phyloP scores from a whole-genome alignment of 2,797 vertebrate genomes.

The Echiichthys vipera region DNA sequence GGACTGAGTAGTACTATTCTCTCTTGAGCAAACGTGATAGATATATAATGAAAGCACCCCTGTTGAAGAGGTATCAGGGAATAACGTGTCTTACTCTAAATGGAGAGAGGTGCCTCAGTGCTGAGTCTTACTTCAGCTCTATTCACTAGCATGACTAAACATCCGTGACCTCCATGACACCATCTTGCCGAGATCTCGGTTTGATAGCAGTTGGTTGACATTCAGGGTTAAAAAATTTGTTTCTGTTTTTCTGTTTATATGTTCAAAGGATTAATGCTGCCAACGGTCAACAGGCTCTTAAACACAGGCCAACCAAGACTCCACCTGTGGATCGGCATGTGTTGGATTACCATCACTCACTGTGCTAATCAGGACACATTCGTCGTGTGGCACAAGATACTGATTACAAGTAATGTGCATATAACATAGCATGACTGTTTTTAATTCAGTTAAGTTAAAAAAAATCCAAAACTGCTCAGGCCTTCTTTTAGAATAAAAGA shows the following conservation, averaged over 20 bases:
- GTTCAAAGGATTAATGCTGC: not conserved
- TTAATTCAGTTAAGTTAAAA: not conserved
- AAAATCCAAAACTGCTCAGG: not conserved
- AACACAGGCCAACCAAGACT: not conserved
- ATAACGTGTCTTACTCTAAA: not conserved
- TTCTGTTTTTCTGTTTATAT: conserved; percentile 18
- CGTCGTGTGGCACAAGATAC: not conserved
- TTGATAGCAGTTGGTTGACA: not conserved
- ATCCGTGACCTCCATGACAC: conserved; percentile 19
- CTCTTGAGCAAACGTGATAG: conserved; percentile 39
- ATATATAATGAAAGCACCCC: conserved; percentile 35
- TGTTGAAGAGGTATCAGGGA: conserved; percentile 16
- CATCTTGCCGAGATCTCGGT: conserved; percentile 3
- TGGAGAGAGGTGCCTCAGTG: not conserved
- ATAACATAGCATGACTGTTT: too few relatives aligned
- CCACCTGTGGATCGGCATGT: not conserved
- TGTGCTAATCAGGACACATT: not conserved
- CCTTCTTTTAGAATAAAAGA: not conserved
- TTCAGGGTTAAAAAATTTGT: conserved; percentile 4
- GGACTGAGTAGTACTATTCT: conserved; percentile 25
- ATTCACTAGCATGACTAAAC: not conserved
- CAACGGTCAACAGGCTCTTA: not conserved
- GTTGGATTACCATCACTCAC: not conserved
- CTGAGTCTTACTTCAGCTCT: not conserved
- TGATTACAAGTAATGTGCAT: not conserved